Conservation (phyloP, 2,113 vertebrate species). For the Piaya cayana region DNA sequence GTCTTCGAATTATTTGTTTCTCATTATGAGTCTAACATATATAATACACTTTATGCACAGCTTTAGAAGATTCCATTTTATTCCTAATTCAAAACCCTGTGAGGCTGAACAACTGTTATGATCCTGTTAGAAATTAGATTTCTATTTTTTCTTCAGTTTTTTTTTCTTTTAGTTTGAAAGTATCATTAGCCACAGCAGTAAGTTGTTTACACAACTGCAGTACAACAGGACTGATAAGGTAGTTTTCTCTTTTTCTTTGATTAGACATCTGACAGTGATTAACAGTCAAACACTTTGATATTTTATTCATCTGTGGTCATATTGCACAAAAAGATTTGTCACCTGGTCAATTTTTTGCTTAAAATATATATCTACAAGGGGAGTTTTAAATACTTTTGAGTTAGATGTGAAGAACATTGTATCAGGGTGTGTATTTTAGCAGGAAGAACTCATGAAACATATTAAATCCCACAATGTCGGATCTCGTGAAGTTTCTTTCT, state of each 20-base stretch:
- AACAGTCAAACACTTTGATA: background rate
- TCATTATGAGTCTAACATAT: background rate
- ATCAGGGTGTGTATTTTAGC: background rate
- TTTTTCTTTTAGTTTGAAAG: background rate
- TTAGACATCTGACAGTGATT: constrained; percentile 34
- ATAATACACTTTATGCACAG: background rate
- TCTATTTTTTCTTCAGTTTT: background rate
- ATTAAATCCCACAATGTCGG: background rate
- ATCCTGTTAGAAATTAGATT: background rate
- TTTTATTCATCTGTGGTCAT: constrained; percentile 5
- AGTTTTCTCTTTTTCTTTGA: background rate
- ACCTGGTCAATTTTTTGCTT: constrained; percentile 34
- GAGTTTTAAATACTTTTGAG: background rate
- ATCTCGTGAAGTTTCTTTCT: background rate
- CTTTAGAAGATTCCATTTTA: background rate
- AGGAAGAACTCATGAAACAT: background rate
- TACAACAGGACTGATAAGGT: background rate
- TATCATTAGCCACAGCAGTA: background rate
- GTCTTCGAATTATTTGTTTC: background rate
- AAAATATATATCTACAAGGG: background rate
- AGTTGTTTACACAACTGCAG: background rate
- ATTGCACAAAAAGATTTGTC: constrained; percentile 5
- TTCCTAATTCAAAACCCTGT: background rate
- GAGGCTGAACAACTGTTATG: background rate
- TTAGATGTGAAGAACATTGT: background rate